Evolutionary conservation across 2,113 vertebrate species (phyloP).

Genomic region (Corythornis madagascariensis): DNA sequence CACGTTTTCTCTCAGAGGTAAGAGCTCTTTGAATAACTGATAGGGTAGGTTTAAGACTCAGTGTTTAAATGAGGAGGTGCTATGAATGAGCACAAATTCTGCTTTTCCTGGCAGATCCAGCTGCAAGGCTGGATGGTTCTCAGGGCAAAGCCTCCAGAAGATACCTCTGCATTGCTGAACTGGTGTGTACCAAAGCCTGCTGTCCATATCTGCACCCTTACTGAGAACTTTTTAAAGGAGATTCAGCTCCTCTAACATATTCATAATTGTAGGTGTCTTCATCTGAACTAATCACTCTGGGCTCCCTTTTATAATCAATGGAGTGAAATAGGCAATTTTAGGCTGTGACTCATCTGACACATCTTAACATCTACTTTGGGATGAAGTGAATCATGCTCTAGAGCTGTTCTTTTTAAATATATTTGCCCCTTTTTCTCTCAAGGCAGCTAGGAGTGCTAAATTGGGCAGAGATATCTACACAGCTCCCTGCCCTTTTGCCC

Average conservation of each 20-base stretch:
- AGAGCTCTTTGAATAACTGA: not conserved
- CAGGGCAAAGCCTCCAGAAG: not conserved
- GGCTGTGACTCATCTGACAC: slow-evolving; percentile 30
- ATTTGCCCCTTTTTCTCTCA: not conserved
- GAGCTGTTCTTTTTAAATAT: not conserved
- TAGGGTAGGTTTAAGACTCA: not conserved
- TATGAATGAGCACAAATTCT: not conserved
- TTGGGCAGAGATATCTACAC: not conserved
- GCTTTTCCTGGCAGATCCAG: not conserved
- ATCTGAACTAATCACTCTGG: not conserved
- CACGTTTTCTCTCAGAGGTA: not conserved
- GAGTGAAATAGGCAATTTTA: slow-evolving; percentile 44
- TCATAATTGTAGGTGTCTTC: slow-evolving; percentile 28
- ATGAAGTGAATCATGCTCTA: slow-evolving; percentile 24
- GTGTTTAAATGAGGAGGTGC: not conserved
- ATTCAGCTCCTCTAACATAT: not conserved
- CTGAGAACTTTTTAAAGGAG: not conserved
- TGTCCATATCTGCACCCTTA: not conserved
- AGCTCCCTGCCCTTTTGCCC: not conserved
- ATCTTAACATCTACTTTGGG: slow-evolving; percentile 39
- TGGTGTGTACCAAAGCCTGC: not conserved
- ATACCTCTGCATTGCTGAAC: not conserved
- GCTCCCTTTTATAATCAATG: slow-evolving; percentile 21
- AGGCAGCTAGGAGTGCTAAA: not conserved
- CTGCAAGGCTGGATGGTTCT: not conserved